phyloP scores from a whole-genome alignment of 2,797 vertebrate genomes.

The Poeciliopsis turneri region DNA sequence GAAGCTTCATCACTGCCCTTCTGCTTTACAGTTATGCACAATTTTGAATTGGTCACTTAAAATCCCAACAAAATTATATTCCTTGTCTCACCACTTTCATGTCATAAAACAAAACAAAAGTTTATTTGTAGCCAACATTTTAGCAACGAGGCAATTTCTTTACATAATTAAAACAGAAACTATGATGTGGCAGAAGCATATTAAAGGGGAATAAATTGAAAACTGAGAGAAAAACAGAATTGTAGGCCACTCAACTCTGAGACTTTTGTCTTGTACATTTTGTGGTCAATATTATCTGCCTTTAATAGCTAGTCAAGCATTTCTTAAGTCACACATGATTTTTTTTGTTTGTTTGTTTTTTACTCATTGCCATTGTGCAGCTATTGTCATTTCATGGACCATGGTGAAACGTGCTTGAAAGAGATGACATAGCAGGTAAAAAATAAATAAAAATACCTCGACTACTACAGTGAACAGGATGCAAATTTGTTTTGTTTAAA shows the following conservation, averaged over 20 bases:
- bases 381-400: neutral
- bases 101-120: neutral
- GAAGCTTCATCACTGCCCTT: neutral
- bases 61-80: neutral
- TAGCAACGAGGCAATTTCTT: neutral
- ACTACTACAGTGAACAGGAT: neutral
- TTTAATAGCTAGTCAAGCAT: neutral
- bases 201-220: neutral
- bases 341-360: neutral
- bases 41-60: neutral
- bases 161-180: neutral
- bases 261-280: neutral
- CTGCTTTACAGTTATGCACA: neutral
- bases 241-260: neutral
- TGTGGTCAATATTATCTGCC: neutral
- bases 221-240: neutral
- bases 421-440: neutral
- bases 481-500: neutral
- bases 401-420: neutral
- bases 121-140: neutral
- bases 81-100: neutral
- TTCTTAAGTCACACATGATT: neutral
- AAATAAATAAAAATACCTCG: neutral
- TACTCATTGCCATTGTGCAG: neutral
- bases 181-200: neutral